These are phyloP conservation scores for Idris sp. DNA, from an alignment of 1,140 invertebrate genomes.

Conservation along the genomic window DNA sequence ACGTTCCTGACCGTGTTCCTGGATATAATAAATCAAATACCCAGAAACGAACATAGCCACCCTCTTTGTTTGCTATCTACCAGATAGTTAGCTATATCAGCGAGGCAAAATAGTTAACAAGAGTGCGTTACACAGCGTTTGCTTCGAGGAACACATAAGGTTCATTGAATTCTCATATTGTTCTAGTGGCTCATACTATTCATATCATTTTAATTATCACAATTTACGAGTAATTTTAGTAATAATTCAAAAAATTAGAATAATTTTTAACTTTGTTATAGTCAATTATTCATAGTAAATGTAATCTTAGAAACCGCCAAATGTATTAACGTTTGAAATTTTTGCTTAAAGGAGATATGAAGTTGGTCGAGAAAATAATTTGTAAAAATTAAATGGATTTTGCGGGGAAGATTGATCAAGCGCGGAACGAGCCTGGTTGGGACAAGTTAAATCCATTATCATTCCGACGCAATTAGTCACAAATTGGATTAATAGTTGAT, in stretches of 20 bases:
- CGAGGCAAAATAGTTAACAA: slow-evolving; percentile 5
- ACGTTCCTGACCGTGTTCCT: slow-evolving; percentile 8
- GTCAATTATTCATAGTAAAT: too few species aligned
- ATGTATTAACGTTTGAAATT: too few species aligned
- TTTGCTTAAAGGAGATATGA: too few species aligned
- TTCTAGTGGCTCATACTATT: neutral
- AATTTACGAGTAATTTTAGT: too few species aligned
- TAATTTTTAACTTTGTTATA: too few species aligned
- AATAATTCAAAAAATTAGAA: too few species aligned
- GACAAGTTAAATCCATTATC: slow-evolving; percentile 57
- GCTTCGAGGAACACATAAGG: neutral
- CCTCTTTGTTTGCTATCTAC: slow-evolving; percentile 16
- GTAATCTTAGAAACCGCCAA: too few species aligned
- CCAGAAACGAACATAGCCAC: slow-evolving; percentile 16
- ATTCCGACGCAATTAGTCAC: slow-evolving; percentile 52
- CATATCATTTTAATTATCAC: too few species aligned
- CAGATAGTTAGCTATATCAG: slow-evolving; percentile 1
- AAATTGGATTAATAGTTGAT: slow-evolving; percentile 55
- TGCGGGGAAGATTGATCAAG: slow-evolving; percentile 50
- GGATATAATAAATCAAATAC: slow-evolving; percentile 40
- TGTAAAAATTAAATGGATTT: slow-evolving; percentile 52
- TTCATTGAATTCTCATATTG: too few species aligned
- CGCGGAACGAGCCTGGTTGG: slow-evolving; percentile 23
- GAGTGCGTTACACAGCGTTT: neutral
- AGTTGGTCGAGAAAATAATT: slow-evolving; percentile 33